phyloP scores from a whole-genome alignment of 2,888 invertebrate species.

The Ernsta delagoae region DNA sequence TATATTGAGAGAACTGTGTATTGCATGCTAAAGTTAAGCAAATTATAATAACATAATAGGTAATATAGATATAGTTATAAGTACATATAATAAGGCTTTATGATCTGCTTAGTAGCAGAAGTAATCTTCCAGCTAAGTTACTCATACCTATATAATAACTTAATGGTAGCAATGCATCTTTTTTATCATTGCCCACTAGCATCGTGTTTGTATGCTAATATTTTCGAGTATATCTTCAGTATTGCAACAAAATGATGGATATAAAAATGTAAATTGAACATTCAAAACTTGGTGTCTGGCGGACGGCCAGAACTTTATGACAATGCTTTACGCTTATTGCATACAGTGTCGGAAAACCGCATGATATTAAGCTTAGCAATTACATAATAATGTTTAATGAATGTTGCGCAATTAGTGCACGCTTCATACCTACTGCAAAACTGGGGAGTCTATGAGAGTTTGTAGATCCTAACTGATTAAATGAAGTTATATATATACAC shows the following conservation, averaged over 20 bases:
- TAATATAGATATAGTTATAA: no score
- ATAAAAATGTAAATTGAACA: conserved; percentile 14
- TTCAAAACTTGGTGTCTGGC: conserved; percentile 9
- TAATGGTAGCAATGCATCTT: no score
- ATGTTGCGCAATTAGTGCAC: conserved; percentile 8
- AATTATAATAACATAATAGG: no score
- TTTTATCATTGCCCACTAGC: not conserved
- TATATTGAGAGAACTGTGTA: no score
- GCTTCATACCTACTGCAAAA: not conserved
- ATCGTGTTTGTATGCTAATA: conserved; percentile 38
- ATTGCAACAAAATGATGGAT: conserved; percentile 15
- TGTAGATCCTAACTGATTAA: not conserved
- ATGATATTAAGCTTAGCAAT: conserved; percentile 19
- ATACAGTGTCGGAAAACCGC: conserved; percentile 17
- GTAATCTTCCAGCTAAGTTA: no score
- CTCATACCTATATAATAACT: no score
- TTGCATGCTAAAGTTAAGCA: no score
- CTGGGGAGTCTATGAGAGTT: not conserved
- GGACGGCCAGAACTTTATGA: conserved; percentile 10
- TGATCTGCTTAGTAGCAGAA: no score
- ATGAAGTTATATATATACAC: not conserved
- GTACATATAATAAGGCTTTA: no score
- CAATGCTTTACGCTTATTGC: conserved; percentile 12
- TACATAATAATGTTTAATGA: conserved; percentile 7
- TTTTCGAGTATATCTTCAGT: conserved; percentile 42